phyloP scores from a whole-genome alignment of 2,113 vertebrate genomes.

The Spea multiplicata region DNA sequence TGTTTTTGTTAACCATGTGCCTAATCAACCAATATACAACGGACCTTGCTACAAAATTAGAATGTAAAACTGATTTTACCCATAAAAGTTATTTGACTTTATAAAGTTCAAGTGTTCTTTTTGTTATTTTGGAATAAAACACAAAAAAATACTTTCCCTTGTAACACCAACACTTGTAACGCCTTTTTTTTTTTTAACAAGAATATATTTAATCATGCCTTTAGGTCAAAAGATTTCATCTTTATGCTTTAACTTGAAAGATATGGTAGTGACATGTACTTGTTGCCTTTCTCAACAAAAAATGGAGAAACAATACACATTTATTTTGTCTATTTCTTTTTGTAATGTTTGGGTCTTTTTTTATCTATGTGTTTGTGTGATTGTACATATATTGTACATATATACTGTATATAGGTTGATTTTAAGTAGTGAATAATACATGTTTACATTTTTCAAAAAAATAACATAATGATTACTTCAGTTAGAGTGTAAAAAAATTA shows the following conservation, averaged over 20 bases:
- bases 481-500: neutral
- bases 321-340: neutral
- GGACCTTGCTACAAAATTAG: conserved; percentile 54
- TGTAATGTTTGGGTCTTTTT: neutral
- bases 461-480: neutral
- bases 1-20: conserved; percentile 70
- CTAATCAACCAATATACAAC: conserved; percentile 59
- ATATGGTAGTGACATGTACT: neutral
- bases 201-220: conserved; percentile 57
- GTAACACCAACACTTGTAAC: conserved; percentile 56
- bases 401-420: neutral
- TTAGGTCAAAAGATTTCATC: conserved; percentile 52
- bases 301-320: neutral
- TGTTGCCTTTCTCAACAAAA: neutral
- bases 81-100: conserved; percentile 61
- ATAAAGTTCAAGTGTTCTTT: neutral
- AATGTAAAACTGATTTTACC: conserved; percentile 57
- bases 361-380: neutral
- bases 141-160: conserved; percentile 59
- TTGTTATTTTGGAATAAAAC: neutral
- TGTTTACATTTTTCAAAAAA: neutral
- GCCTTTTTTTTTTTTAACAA: conserved; percentile 47
- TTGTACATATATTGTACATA: neutral
- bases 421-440: neutral
- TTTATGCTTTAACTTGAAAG: neutral